Base-by-base conservation (phyloP, 2,113 vertebrate species). In the Hypanus sabinus region DNA sequence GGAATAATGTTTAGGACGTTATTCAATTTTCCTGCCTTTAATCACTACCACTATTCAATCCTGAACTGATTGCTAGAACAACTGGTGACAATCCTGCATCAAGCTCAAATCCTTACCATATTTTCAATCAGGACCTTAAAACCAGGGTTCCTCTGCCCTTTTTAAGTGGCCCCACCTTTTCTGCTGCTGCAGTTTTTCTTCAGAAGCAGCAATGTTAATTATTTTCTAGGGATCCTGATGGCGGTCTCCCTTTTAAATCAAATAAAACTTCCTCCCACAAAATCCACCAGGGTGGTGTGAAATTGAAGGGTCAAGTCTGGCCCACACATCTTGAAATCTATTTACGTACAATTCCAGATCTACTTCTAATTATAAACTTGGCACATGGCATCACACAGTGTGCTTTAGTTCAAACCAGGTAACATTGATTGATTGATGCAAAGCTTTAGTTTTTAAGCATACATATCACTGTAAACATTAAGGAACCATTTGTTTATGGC, bases 371-470 rank as follows among this genome's bases (percentile, higher is more conserved):
- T 93, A 16, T 75, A 93, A 70, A 55, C 33, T 93, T 55, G 70
- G 36, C 70, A 93, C 55, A 68, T 55, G 68, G 65, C 24, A 93
- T 73, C 91, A 75, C 91, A 75, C 38, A 38, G 27, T 24, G 55
- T 46, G 38, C 38, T 73, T 30, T 73, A 36, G 91, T 90, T 68
- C 60, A 65, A 20, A 33, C 60, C 85, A 68, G n/a, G 60, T 33
- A 90, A 33, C 60, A 65, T 90, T 65, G 85, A 33, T 90, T 90
- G 60, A 90, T 90, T 65, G n/a, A 68, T 90, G 85, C 60, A 33
- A 65, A 14, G 6, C 18, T 90, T 90, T 33, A 1, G 12, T 88
- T n/a, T 30, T 88, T 18, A 62, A n/a, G 30, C 57, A 30, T 62
- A 90, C n/a, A 90, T 62, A 68, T 62, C 16, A 33, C 57, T n/a